A percentile compares a stretch with the other conserved stretches of the same genome.
Conservation (phyloP, 2,113 vertebrate species). For the Indicator indicator region DNA sequence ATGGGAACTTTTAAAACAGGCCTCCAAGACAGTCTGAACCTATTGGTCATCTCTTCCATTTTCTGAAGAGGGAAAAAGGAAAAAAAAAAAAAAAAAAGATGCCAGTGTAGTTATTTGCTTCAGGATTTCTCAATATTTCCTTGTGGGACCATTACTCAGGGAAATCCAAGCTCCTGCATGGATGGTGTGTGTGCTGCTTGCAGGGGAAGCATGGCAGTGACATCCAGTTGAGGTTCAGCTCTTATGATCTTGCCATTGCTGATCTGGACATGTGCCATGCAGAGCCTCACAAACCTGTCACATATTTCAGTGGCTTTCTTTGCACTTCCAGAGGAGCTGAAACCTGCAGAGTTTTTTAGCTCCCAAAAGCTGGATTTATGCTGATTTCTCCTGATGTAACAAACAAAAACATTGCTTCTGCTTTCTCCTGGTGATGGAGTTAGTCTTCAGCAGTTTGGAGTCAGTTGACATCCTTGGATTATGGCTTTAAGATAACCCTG, state of each 20-base stretch:
- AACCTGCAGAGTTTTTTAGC: background rate
- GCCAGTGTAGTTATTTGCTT: background rate
- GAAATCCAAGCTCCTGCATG: background rate
- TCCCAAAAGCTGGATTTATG: background rate
- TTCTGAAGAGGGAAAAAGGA: background rate
- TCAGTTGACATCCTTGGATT: background rate
- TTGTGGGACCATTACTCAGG: background rate
- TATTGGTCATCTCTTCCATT: slow-evolving; percentile 41
- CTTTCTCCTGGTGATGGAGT: background rate
- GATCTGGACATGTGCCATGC: fast-evolving
- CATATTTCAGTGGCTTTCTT: fast-evolving
- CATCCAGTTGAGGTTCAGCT: background rate
- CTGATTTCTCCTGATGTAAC: background rate
- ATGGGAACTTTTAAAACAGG: slow-evolving; percentile 65
- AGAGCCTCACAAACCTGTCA: background rate
- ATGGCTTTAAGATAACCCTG: background rate
- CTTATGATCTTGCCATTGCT: background rate
- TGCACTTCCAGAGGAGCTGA: background rate
- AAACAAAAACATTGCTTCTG: fast-evolving
- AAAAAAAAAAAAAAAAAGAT: background rate
- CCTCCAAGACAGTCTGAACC: slow-evolving; percentile 28
- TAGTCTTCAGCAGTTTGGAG: background rate
- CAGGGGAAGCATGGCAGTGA: background rate
- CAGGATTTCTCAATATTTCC: background rate
- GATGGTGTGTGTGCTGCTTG: background rate